Conservation (phyloP, 2,888 invertebrate species). For the Tryphoninae sp. region DNA sequence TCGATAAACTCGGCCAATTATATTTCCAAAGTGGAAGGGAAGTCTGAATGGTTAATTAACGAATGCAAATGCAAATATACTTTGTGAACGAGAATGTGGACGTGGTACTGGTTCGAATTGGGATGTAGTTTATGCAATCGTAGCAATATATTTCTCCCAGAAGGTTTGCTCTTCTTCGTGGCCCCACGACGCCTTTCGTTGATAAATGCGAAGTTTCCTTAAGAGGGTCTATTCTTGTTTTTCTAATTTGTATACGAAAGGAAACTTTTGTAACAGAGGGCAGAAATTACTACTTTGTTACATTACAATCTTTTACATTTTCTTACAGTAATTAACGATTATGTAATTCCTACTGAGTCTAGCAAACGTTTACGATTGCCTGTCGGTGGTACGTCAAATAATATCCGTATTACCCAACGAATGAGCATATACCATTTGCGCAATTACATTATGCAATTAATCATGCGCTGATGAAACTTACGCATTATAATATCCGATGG, state of each 20-base stretch:
- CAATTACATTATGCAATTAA: neutral
- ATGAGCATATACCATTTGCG: neutral
- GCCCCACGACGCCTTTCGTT: constrained; percentile 31
- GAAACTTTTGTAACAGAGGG: neutral
- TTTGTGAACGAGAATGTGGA: constrained; percentile 68
- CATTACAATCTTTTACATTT: too few relatives aligned
- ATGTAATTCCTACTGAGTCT: neutral
- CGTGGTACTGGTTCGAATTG: constrained; percentile 24
- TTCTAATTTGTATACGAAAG: neutral
- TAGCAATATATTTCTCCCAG: constrained; percentile 53
- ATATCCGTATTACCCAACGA: neutral
- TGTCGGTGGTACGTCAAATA: neutral
- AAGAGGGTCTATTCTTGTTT: neutral
- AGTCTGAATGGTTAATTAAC: constrained; percentile 74
- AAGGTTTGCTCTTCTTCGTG: constrained; percentile 22
- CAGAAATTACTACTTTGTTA: neutral
- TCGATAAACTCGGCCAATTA: constrained; percentile 71
- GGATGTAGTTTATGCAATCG: constrained; percentile 64
- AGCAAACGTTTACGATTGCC: neutral
- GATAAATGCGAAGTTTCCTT: constrained; percentile 50
- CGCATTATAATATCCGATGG: too few relatives aligned
- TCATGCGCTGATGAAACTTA: neutral
- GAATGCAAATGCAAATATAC: constrained; percentile 79
- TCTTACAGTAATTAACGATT: too few relatives aligned
- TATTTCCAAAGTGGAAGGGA: constrained; percentile 40